Base-by-base conservation (phyloP, 2,888 invertebrate species). In the Brenthis daphne region DNA sequence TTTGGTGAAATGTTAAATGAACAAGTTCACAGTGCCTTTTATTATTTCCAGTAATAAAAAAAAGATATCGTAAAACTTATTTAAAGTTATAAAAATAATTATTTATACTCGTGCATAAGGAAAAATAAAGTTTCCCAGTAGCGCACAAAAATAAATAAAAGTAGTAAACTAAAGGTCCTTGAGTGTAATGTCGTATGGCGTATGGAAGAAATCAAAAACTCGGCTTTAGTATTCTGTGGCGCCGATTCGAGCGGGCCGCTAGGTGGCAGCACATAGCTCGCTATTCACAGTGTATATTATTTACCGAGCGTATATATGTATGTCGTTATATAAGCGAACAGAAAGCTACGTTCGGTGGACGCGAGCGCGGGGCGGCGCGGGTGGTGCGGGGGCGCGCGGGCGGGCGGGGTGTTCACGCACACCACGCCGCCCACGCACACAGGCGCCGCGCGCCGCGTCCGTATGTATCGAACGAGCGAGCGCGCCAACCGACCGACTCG, bases 301-400 rank as follows among this genome's bases (percentile, higher is more conserved):
- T 87, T 92, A 92, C 91, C 81, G 79, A 82, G 84, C 84, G 84
- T 88, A 86, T 87, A 82, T 88, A 87, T 86, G 83, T 89, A 84
- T 85, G 85, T 86, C 81, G 89, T 92, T 92, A 92, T 92, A 92
- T 92, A 92, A 92, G 89, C 85, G 90, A 91, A 91, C 91, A 91
- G 92, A 92, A 92, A 92, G 92, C 92, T 92, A 90, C 86, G 87
- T 86, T 85, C 80, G 80, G 78, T 75, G 80, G 77, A 76, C 77
- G 75, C 76, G 77, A 72, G 67, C 64, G 80, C 76, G 81, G 79
- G 75, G 80, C 72, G 77, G 66, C 74, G 71, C 71, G 72, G 72
- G 70, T 56, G 78, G 74, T 77, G 70, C 72, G 72, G 69, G 65
- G 69, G 64, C 71, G 71, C 73, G 69, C 70, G 73, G 73, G 70